Evolutionary conservation across 2,797 vertebrate species (phyloP).

Genomic region (Coendou prehensilis): DNA sequence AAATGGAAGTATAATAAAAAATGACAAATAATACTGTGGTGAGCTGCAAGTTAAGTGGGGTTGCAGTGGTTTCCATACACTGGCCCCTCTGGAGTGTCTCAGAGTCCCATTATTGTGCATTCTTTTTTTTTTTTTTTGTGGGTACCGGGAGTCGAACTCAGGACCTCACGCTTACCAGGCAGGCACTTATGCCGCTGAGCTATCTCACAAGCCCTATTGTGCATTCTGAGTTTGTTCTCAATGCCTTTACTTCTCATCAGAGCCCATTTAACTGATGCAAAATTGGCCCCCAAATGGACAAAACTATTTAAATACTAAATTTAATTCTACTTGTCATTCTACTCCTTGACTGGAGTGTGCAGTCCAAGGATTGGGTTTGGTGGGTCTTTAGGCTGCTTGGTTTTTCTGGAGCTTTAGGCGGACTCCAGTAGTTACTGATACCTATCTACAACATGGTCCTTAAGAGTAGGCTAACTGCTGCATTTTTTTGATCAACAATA

Average conservation of each 20-base stretch:
- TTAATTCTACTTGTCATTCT: conserved; percentile 63
- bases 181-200: too few relatives aligned
- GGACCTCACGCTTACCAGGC: too few relatives aligned
- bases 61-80: neutral
- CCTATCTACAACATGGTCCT: neutral
- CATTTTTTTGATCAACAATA: neutral
- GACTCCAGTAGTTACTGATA: neutral
- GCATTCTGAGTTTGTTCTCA: conserved; percentile 39
- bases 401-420: neutral
- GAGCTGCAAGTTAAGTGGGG: conserved; percentile 44
- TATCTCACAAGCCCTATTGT: neutral
- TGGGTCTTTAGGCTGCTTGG: neutral
- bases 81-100: neutral
- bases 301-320: conserved; percentile 56
- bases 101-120: conserved; percentile 4
- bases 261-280: conserved; percentile 38
- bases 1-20: conserved; percentile 58
- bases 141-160: too few relatives aligned
- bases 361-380: neutral
- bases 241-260: conserved; percentile 55
- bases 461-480: neutral
- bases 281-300: neutral
- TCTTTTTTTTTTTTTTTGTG: neutral
- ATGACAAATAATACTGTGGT: conserved; percentile 55
- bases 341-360: neutral